Evolutionary conservation across 2,888 invertebrate species (phyloP).

Genomic region (Tubulanus polymorphus): DNA sequence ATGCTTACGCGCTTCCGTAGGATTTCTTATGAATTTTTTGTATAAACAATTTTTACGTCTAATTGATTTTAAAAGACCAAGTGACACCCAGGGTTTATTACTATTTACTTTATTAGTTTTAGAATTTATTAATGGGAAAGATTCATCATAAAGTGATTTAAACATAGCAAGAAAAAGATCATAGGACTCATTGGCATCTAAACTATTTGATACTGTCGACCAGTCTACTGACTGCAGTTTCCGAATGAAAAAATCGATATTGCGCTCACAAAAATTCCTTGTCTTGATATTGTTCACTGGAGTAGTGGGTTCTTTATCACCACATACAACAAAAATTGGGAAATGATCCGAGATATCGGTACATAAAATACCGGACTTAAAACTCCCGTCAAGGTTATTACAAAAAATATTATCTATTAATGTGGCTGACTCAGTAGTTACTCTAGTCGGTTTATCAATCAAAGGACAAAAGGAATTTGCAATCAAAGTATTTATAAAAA

Average conservation of each 20-base stretch:
- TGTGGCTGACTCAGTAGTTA: neutral
- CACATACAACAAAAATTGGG: conserved; percentile 1
- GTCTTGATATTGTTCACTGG: no score
- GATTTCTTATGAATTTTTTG: no score
- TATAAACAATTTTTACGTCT: no score
- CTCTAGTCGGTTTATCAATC: neutral
- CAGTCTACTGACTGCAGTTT: no score
- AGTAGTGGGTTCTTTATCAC: neutral
- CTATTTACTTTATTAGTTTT: neutral
- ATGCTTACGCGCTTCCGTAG: no score
- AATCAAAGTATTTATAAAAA: neutral
- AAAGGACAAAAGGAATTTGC: neutral
- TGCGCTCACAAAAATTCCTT: no score
- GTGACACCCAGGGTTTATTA: neutral
- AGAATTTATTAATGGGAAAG: neutral
- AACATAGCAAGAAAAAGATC: neutral
- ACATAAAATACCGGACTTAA: neutral
- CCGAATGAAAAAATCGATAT: no score
- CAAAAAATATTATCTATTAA: neutral
- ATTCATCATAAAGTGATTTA: neutral
- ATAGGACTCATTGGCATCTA: neutral
- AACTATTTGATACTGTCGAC: neutral
- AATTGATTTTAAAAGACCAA: neutral
- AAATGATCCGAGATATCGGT: neutral
- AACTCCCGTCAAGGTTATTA: neutral